Evolutionary conservation across 1,140 invertebrate species (phyloP).

Genomic region (Acromyrmex charruanus): DNA sequence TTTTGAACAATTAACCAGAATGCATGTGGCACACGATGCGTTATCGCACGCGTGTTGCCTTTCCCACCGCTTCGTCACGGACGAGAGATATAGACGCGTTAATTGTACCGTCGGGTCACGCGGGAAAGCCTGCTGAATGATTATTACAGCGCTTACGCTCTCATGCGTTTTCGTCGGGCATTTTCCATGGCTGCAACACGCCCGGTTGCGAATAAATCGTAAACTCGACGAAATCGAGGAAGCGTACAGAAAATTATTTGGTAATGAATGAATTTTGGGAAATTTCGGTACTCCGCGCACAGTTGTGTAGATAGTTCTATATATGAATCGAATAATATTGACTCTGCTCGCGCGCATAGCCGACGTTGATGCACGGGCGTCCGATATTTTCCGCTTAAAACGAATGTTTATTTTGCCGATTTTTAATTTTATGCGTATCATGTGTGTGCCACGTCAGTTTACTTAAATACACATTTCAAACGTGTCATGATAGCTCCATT

Average conservation of each 20-base stretch:
- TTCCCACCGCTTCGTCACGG: not conserved
- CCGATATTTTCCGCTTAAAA: constrained; percentile 46
- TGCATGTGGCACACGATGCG: not conserved
- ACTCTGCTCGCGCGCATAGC: constrained; percentile 7
- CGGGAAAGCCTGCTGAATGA: not conserved
- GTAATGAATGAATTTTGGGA: constrained; percentile 36
- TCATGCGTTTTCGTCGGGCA: not conserved
- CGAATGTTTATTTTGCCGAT: constrained; percentile 48
- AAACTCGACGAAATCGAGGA: not conserved
- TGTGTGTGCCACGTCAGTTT: constrained; percentile 3
- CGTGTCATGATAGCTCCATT: not conserved
- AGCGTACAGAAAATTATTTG: constrained; percentile 31
- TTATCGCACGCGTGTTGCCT: not conserved
- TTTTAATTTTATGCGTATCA: constrained; percentile 43
- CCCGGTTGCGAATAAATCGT: constrained; percentile 1
- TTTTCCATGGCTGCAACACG: not conserved
- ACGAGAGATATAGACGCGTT: not conserved
- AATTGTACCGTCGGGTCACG: constrained; percentile 5
- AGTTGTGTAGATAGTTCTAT: constrained; percentile 14
- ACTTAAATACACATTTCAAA: not conserved
- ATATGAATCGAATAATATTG: constrained; percentile 61
- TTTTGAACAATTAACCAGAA: constrained; percentile 19
- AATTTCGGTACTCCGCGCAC: constrained; percentile 8
- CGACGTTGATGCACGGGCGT: constrained; percentile 46
- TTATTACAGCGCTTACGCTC: not conserved